Percentiles rank a stretch among this genome's conserved stretches.
Evolutionary conservation across 2,888 invertebrate species (phyloP).

Genomic region (Eulithis testata): DNA sequence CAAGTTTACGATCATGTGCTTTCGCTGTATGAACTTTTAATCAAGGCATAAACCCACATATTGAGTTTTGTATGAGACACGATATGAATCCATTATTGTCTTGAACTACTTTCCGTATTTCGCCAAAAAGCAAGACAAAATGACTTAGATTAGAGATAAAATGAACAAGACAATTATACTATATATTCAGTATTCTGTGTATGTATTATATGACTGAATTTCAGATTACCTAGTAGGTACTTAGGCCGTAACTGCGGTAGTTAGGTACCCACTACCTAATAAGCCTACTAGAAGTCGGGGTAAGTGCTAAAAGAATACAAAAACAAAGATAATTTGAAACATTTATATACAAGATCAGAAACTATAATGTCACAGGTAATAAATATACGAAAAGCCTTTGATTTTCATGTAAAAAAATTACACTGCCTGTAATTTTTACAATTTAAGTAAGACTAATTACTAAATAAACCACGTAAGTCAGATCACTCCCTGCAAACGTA

Average conservation of each 20-base stretch:
- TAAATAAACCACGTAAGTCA: too few relatives aligned
- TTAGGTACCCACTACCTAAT: background rate
- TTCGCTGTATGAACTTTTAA: constrained; percentile 24
- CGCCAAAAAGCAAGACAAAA: too few relatives aligned
- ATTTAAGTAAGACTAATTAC: background rate
- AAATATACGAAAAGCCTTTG: background rate
- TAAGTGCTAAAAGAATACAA: background rate
- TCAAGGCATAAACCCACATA: constrained; percentile 21
- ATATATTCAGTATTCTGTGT: too few relatives aligned
- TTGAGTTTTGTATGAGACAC: constrained; percentile 11
- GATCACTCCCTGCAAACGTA: too few relatives aligned
- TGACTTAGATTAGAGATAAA: too few relatives aligned
- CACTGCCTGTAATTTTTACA: constrained; percentile 1
- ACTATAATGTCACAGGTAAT: constrained; percentile 6
- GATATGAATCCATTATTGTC: constrained; percentile 15
- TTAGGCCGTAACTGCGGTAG: too few relatives aligned
- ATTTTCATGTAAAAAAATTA: constrained; percentile 3
- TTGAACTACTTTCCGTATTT: background rate
- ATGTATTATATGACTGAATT: too few relatives aligned
- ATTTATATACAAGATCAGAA: constrained; percentile 3
- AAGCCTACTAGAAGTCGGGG: background rate
- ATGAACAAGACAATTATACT: too few relatives aligned
- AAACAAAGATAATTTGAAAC: background rate
- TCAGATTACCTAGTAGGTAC: too few relatives aligned
- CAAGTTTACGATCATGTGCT: constrained; percentile 25